These are phyloP conservation scores for Oscheius myriophilus DNA, from an alignment of 2,888 invertebrate genomes.

Conservation along the genomic window DNA sequence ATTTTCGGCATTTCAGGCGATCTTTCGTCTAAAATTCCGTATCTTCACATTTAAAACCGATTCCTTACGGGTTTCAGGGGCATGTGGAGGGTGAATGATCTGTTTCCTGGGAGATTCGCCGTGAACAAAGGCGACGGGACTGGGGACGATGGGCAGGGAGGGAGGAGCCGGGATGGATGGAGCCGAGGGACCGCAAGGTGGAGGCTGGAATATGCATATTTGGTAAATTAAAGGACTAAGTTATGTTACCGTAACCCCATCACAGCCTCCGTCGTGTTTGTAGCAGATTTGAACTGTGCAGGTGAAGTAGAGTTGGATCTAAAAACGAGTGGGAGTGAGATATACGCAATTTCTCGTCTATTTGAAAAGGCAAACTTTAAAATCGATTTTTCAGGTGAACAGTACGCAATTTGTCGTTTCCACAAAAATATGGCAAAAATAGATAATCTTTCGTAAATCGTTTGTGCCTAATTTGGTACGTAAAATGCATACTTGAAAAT, in stretches of 20 bases:
- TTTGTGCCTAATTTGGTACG: no score
- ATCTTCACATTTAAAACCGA: background rate
- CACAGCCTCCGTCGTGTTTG: constrained; percentile 70
- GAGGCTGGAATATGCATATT: constrained; percentile 4
- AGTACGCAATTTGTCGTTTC: no score
- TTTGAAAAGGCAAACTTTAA: background rate
- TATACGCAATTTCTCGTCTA: no score
- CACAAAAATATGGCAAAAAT: no score
- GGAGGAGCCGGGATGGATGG: constrained; percentile 5
- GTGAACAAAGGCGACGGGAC: background rate
- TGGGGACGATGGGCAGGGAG: background rate
- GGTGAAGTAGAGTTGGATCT: constrained; percentile 68
- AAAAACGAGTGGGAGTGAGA: constrained; percentile 4
- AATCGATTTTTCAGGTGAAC: background rate
- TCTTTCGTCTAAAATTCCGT: background rate
- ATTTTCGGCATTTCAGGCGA: constrained; percentile 9
- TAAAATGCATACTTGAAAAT: no score
- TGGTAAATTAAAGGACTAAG: constrained; percentile 9
- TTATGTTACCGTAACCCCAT: constrained; percentile 64
- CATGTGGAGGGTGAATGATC: constrained; percentile 2
- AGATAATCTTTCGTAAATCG: no score
- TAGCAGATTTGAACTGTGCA: constrained; percentile 71
- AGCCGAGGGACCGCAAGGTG: constrained; percentile 4
- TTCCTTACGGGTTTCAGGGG: background rate
- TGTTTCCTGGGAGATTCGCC: background rate